These are phyloP conservation scores for Caenorhabditis sp. DNA, from an alignment of 2,888 invertebrate genomes.

Conservation along the genomic window DNA sequence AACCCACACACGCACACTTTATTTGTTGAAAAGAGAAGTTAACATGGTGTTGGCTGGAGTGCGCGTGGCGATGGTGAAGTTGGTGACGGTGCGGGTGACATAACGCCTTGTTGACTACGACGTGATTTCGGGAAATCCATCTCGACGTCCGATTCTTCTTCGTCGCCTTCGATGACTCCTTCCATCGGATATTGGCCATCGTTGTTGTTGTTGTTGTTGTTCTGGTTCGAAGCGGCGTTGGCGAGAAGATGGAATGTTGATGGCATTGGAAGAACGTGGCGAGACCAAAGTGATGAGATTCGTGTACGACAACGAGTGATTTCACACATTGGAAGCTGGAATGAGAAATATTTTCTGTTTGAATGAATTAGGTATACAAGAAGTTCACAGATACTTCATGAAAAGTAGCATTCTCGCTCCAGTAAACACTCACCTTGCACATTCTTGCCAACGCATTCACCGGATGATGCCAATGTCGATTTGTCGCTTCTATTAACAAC, in stretches of 20 bases:
- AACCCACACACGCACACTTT: too few species aligned
- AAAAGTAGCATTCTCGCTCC: too few species aligned
- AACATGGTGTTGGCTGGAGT: constrained; percentile 52
- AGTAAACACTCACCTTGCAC: constrained; percentile 37
- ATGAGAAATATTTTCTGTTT: too few species aligned
- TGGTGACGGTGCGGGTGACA: constrained; percentile 28
- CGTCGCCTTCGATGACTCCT: background rate
- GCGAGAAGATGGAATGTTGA: constrained; percentile 46
- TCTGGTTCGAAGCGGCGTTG: constrained; percentile 13
- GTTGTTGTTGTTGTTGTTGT: constrained; percentile 1
- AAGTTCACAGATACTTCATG: too few species aligned
- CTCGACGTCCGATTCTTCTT: background rate
- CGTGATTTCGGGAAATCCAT: background rate
- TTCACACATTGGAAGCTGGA: constrained; percentile 48
- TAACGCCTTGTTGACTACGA: constrained; percentile 2
- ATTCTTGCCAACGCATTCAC: constrained; percentile 27
- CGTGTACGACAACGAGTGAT: constrained; percentile 40
- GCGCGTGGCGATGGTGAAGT: constrained; percentile 39
- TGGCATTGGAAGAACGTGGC: constrained; percentile 41
- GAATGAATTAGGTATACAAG: too few species aligned
- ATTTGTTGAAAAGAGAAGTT: constrained; percentile 8
- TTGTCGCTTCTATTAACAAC: constrained; percentile 43
- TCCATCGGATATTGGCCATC: too few species aligned
- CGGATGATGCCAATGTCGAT: constrained; percentile 47
- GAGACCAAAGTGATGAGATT: constrained; percentile 43